phyloP scores from a whole-genome alignment of 2,888 invertebrate genomes.

The Erebia ligea region DNA sequence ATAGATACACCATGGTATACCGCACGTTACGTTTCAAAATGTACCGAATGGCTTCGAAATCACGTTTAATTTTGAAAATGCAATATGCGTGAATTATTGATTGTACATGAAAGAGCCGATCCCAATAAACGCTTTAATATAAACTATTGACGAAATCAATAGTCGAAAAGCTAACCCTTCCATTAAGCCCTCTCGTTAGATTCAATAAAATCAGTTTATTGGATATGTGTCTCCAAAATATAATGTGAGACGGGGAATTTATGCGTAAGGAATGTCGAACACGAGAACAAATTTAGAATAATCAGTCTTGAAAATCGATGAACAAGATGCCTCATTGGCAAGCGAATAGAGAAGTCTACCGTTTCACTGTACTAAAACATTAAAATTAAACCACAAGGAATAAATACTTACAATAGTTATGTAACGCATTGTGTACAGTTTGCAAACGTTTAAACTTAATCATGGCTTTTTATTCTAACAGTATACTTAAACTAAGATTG shows the following conservation, averaged over 20 bases:
- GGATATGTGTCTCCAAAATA: slow-evolving; percentile 28
- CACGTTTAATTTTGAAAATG: slow-evolving; percentile 21
- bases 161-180: slow-evolving; percentile 66
- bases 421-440: slow-evolving; percentile 54
- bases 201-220: slow-evolving; percentile 27
- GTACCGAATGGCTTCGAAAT: slow-evolving; percentile 2
- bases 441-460: slow-evolving; percentile 36
- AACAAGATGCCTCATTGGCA: slow-evolving; percentile 54
- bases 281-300: slow-evolving; percentile 74
- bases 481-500: slow-evolving; percentile 52
- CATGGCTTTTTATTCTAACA: slow-evolving; percentile 46
- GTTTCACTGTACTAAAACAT: slow-evolving; percentile 43
- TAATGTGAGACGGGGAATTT: slow-evolving; percentile 33
- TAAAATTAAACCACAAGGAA: slow-evolving; percentile 56
- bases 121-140: slow-evolving; percentile 56
- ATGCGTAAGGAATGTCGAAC: slow-evolving; percentile 67
- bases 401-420: slow-evolving; percentile 74
- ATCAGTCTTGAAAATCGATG: slow-evolving; percentile 79
- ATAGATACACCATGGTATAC: neutral
- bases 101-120: slow-evolving; percentile 42
- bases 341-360: slow-evolving; percentile 55
- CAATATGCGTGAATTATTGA: slow-evolving; percentile 42
- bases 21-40: neutral
- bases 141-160: slow-evolving; percentile 74
- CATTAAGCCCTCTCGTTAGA: slow-evolving; percentile 39